Conservation (phyloP, 2,797 vertebrate genomes). For the Melanotaenia pygmaea region DNA sequence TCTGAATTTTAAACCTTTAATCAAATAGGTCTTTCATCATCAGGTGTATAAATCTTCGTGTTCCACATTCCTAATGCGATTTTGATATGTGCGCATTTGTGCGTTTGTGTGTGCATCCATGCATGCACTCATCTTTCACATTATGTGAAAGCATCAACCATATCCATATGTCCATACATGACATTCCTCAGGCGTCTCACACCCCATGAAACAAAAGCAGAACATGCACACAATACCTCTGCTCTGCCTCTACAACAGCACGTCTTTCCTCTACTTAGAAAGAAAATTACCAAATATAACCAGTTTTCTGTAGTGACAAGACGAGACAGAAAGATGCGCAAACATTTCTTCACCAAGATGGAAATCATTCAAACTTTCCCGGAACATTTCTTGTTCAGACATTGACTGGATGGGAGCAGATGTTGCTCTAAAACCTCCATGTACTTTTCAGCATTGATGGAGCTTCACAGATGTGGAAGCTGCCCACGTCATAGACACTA, state of each 20-base stretch:
- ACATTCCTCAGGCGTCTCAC: conserved; percentile 45
- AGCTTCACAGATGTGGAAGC: no score
- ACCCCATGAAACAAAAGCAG: conserved; percentile 41
- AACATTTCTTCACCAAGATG: not conserved
- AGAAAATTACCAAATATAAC: not conserved
- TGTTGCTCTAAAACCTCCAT: no score
- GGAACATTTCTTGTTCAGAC: not conserved
- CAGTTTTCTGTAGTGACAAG: not conserved
- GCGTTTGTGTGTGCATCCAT: conserved; percentile 5
- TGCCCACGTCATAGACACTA: no score
- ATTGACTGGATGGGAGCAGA: no score
- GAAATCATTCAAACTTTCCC: not conserved
- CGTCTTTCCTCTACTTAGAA: not conserved
- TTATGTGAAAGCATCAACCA: conserved; percentile 18
- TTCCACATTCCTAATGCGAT: conserved; percentile 48
- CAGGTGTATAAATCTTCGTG: conserved; percentile 50
- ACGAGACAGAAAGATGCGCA: not conserved
- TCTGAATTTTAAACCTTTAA: conserved; percentile 58
- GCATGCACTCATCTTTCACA: conserved; percentile 18
- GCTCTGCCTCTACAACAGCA: conserved; percentile 7
- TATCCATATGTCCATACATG: conserved; percentile 33
- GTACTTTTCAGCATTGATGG: no score
- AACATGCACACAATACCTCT: conserved; percentile 23
- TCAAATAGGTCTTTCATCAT: conserved; percentile 69
- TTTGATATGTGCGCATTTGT: conserved; percentile 20